Evolutionary conservation across 2,797 vertebrate genomes (phyloP).

Genomic region (Spinus pinus): DNA sequence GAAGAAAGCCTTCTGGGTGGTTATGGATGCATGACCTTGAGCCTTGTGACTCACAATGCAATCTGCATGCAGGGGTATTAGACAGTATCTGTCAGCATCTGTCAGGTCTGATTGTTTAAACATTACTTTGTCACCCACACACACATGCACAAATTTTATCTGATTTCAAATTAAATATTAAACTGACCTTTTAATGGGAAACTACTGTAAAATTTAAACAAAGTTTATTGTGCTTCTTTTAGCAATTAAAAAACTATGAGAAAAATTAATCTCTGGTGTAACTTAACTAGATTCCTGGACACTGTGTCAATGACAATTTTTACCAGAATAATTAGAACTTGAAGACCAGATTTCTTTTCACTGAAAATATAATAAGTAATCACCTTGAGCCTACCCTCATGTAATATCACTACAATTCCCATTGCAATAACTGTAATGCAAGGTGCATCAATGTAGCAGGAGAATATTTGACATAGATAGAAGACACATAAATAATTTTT

Average conservation of each 20-base stretch:
- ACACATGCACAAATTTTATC: not conserved
- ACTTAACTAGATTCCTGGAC: not conserved
- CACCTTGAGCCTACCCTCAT: conserved; percentile 11
- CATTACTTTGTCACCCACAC: not conserved
- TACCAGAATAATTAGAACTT: conserved; percentile 27
- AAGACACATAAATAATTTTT: not conserved
- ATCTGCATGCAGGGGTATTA: conserved; percentile 28
- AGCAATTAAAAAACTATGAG: conserved; percentile 5
- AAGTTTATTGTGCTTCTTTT: conserved; percentile 19
- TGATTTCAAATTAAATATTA: conserved; percentile 44
- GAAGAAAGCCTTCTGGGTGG: conserved; percentile 42
- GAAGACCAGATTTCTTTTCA: not conserved
- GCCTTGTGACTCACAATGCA: conserved; percentile 4
- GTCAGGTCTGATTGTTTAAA: conserved; percentile 44
- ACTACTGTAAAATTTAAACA: conserved; percentile 16
- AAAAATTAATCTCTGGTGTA: conserved; percentile 13
- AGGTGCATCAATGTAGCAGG: not conserved
- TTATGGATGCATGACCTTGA: conserved; percentile 38
- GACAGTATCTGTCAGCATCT: conserved; percentile 38
- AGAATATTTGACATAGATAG: not conserved
- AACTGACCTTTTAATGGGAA: conserved; percentile 11
- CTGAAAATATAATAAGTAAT: conserved; percentile 38
- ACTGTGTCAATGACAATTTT: not conserved
- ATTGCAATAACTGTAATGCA: conserved; percentile 14
- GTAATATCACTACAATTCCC: conserved; percentile 28